phyloP scores from a whole-genome alignment of 1,140 invertebrate genomes.

The Lucilia cuprina region DNA sequence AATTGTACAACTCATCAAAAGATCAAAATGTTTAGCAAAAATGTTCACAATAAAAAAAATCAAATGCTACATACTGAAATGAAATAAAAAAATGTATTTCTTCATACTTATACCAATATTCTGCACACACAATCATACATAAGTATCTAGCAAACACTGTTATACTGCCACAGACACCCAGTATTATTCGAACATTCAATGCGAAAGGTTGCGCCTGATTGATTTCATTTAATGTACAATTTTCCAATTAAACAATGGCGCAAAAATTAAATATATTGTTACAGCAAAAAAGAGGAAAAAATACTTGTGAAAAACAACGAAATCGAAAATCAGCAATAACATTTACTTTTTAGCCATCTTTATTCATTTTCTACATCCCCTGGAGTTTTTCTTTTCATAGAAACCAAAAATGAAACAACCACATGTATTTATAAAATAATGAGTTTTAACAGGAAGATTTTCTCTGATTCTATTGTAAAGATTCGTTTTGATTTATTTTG shows the following conservation, averaged over 20 bases:
- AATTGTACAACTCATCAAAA: constrained; percentile 21
- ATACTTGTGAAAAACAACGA: background rate
- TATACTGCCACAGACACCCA: too few species aligned
- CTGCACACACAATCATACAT: too few species aligned
- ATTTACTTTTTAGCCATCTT: background rate
- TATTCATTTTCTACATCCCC: background rate
- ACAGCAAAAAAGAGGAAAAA: background rate
- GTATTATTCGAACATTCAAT: too few species aligned
- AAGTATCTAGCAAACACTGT: too few species aligned
- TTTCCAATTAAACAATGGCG: constrained; percentile 23
- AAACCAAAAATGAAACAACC: background rate
- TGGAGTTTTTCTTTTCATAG: background rate
- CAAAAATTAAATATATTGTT: background rate
- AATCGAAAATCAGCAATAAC: constrained; percentile 11
- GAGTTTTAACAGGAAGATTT: constrained; percentile 14
- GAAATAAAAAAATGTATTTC: background rate
- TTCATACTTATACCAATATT: background rate
- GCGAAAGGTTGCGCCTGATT: constrained; percentile 14
- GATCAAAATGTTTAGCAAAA: constrained; percentile 17
- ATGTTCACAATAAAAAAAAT: background rate
- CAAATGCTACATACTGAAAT: background rate
- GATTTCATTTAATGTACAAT: constrained; percentile 34
- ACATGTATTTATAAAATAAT: constrained; percentile 28
- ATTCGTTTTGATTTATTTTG: background rate
- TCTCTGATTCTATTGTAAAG: background rate